phyloP scores from a whole-genome alignment of 2,113 vertebrate genomes.

The Lepisosteus osseus region DNA sequence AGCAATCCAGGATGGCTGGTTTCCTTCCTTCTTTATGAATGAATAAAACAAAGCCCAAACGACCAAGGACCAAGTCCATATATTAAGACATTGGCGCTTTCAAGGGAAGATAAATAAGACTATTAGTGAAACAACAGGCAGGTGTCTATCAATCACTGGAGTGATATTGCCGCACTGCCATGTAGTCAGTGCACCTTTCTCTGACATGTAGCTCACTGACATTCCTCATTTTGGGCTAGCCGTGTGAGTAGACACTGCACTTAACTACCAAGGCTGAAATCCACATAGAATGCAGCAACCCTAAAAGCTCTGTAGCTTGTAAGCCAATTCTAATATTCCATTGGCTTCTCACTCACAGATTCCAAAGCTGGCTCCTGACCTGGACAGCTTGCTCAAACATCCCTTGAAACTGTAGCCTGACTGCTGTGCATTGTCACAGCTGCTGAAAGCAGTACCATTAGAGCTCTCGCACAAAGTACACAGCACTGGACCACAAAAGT shows the following conservation, averaged over 20 bases:
- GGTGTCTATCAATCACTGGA: constrained; percentile 1
- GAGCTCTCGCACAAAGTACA: no score
- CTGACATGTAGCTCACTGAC: not conserved
- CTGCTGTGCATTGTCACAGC: no score
- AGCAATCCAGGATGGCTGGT: no score
- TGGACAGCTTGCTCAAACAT: not conserved
- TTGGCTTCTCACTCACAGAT: not conserved
- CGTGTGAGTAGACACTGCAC: not conserved
- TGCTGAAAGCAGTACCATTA: no score
- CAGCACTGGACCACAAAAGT: not conserved
- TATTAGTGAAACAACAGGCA: not conserved
- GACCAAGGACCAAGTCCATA: no score
- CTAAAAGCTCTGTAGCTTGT: not conserved
- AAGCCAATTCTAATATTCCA: not conserved
- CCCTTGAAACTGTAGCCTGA: no score
- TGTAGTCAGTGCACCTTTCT: not conserved
- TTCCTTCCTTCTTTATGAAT: no score
- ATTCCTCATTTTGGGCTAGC: not conserved
- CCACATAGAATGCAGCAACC: not conserved
- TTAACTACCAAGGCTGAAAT: constrained; percentile 7
- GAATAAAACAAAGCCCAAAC: no score
- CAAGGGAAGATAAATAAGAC: no score
- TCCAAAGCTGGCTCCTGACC: not conserved
- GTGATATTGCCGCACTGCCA: not conserved
- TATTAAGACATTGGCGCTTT: no score